A percentile compares a stretch with the other conserved stretches of the same genome.
phyloP scores from a whole-genome alignment of 2,113 vertebrate species.

The Natator depressus region DNA sequence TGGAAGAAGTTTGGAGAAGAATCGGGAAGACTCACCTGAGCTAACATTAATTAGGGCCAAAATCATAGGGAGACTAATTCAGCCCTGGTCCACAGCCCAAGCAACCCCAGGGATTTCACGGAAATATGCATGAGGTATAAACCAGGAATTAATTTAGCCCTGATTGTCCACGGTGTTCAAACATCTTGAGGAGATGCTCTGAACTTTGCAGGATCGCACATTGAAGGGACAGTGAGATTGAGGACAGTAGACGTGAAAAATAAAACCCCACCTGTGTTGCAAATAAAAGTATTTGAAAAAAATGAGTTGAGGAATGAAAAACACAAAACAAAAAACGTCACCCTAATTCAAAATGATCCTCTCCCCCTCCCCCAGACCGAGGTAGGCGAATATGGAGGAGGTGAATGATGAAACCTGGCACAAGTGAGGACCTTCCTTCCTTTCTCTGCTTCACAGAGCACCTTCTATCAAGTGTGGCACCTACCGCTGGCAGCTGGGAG shows the following conservation, averaged over 20 bases:
- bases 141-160: not conserved
- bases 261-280: not conserved
- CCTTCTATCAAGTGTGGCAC: not conserved
- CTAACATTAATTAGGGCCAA: no score
- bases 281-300: not conserved
- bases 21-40: no score
- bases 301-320: not conserved
- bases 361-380: not conserved
- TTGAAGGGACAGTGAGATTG: not conserved
- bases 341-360: not conserved
- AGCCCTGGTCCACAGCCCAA: no score
- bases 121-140: no score
- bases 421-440: not conserved
- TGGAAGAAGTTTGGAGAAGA: not conserved
- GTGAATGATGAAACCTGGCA: no score
- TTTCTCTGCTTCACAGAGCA: accelerated
- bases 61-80: not conserved
- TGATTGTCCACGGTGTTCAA: not conserved
- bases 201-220: not conserved
- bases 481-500: not conserved
- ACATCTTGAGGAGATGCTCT: not conserved
- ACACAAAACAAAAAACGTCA: not conserved
- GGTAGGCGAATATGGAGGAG: no score
- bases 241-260: not conserved
- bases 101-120: no score